Conservation (phyloP, 2,113 vertebrate genomes). For the Gila orcuttii region DNA sequence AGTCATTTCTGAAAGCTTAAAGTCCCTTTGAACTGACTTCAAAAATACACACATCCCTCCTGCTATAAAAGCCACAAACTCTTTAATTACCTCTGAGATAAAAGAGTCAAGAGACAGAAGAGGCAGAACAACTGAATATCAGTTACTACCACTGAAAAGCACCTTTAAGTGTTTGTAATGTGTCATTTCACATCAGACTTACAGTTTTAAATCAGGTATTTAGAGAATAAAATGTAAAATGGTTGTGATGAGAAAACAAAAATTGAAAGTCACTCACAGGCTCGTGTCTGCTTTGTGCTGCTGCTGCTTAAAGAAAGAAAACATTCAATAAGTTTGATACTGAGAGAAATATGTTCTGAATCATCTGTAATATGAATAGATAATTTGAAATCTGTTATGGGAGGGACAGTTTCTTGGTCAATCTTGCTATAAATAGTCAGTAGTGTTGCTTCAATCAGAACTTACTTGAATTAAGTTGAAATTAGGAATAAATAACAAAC, state of each 20-base stretch:
- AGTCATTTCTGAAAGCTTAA: not conserved
- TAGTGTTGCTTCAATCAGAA: not conserved
- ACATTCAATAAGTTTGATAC: not conserved
- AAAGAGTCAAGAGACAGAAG: not conserved
- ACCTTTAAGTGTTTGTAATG: not conserved
- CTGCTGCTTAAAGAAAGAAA: conserved; percentile 9
- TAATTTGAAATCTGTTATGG: not conserved
- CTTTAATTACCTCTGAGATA: not conserved
- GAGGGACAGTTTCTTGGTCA: not conserved
- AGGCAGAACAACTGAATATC: not conserved
- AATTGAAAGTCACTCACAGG: conserved; percentile 17
- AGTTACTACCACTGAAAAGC: not conserved
- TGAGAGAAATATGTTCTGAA: not conserved
- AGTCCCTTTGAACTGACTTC: not conserved
- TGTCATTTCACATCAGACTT: not conserved
- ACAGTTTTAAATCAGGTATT: not conserved
- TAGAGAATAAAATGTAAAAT: not conserved
- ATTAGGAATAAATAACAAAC: not conserved
- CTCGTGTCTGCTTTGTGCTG: not conserved
- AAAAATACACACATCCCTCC: not conserved
- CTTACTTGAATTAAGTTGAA: not conserved
- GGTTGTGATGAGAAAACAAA: not conserved
- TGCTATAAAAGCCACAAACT: not conserved
- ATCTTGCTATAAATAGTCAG: not conserved
- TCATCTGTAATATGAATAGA: not conserved